These are phyloP conservation scores for Hydrozoanthus gracilis DNA, from an alignment of 92 coral and sea anemone genomes.

Conservation along the genomic window DNA sequence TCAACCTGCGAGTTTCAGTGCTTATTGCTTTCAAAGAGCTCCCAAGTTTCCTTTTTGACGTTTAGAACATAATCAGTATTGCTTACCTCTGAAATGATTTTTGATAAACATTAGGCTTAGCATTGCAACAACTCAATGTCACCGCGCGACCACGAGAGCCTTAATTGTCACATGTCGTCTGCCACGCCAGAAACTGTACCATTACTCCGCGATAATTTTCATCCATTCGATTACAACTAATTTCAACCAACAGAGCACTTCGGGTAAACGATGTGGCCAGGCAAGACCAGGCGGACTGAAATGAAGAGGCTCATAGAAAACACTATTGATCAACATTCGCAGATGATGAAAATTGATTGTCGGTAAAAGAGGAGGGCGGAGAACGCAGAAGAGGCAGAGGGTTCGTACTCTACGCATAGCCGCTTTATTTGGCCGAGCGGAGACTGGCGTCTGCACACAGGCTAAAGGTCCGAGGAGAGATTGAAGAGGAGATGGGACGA, in stretches of 20 bases:
- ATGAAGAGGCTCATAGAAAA: slow-evolving; percentile 13
- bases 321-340: neutral
- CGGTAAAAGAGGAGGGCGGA: neutral
- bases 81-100: too few relatives aligned
- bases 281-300: neutral
- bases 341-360: neutral
- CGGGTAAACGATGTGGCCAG: neutral
- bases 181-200: too few relatives aligned
- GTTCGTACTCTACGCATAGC: neutral
- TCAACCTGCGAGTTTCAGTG: too few relatives aligned
- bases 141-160: too few relatives aligned
- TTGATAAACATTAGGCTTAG: too few relatives aligned
- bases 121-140: too few relatives aligned
- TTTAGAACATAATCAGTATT: too few relatives aligned
- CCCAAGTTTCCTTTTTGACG: too few relatives aligned
- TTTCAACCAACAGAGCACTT: neutral
- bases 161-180: too few relatives aligned
- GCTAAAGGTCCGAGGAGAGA: slow-evolving; percentile 23
- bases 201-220: too few relatives aligned
- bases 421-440: too few relatives aligned
- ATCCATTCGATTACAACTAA: neutral
- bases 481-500: slow-evolving; percentile 42
- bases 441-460: neutral
- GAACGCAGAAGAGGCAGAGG: slow-evolving; percentile 11
- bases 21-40: too few relatives aligned